Conservation (phyloP, 2,888 invertebrate species). For the Pyrocoelia pectoralis region DNA sequence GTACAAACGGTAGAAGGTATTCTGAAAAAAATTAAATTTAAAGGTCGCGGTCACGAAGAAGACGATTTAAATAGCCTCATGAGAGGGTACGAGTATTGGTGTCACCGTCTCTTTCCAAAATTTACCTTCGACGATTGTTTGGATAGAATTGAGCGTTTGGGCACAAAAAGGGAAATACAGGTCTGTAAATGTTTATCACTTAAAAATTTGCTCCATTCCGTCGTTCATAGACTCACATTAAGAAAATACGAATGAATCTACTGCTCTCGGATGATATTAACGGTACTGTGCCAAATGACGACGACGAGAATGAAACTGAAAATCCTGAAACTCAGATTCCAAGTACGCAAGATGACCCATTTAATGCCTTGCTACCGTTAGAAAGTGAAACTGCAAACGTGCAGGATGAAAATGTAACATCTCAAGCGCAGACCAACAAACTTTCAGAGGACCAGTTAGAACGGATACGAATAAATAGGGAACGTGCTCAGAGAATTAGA, state of each 20-base stretch:
- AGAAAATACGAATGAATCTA: constrained; percentile 71
- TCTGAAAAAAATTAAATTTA: constrained; percentile 83
- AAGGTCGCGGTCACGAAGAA: constrained; percentile 84
- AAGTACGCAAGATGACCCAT: constrained; percentile 65
- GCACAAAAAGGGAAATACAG: constrained; percentile 80
- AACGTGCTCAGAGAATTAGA: constrained; percentile 57
- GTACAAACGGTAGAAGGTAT: constrained; percentile 80
- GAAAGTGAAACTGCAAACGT: not conserved
- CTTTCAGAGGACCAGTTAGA: constrained; percentile 73
- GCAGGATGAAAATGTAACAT: not conserved
- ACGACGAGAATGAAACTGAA: not conserved
- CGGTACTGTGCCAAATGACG: constrained; percentile 42
- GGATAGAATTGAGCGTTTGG: constrained; percentile 80
- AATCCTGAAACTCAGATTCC: too few relatives aligned
- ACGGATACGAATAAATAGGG: constrained; percentile 65
- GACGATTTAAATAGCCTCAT: constrained; percentile 82
- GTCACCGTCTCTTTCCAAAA: constrained; percentile 89
- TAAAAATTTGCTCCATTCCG: not conserved
- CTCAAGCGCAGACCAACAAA: constrained; percentile 30
- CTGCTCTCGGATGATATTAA: constrained; percentile 57
- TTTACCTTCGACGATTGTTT: constrained; percentile 88
- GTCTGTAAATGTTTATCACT: constrained; percentile 58
- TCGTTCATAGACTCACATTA: constrained; percentile 68
- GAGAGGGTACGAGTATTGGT: constrained; percentile 91
- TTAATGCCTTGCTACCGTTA: constrained; percentile 57